Evolutionary conservation across 92 coral and sea anemone genomes (phyloP).

Genomic region (Porites divaricata): DNA sequence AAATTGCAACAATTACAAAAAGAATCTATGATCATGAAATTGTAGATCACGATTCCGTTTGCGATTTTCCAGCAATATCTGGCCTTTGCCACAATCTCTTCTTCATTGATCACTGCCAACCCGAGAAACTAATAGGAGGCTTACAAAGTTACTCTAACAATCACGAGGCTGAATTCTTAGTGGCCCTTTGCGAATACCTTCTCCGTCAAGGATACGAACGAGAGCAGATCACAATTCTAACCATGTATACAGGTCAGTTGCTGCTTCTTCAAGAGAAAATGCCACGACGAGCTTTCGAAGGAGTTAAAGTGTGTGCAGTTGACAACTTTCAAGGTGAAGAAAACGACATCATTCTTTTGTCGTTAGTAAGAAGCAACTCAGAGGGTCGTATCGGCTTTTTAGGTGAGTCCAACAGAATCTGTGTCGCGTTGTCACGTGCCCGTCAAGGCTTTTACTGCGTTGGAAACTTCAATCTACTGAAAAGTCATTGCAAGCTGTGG

Average conservation of each 20-base stretch:
- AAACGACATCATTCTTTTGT: constrained; percentile 70
- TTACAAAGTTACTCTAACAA: constrained; percentile 66
- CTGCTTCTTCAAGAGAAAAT: constrained; percentile 40
- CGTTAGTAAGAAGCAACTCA: constrained; percentile 72
- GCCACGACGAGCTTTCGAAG: constrained; percentile 48
- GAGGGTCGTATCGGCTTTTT: constrained; percentile 69
- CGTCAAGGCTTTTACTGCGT: constrained; percentile 65
- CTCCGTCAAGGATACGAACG: constrained; percentile 58
- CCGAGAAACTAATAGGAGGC: constrained; percentile 47
- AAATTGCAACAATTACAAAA: constrained; percentile 62
- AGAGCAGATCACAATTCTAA: constrained; percentile 59
- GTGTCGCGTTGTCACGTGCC: constrained; percentile 81
- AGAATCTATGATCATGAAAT: constrained; percentile 61
- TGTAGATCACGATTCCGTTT: constrained; percentile 59
- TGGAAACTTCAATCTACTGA: constrained; percentile 67
- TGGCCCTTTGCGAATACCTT: constrained; percentile 62
- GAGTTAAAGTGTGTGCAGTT: constrained; percentile 65
- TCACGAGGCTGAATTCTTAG: constrained; percentile 67
- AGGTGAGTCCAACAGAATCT: constrained; percentile 71
- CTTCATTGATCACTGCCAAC: constrained; percentile 52
- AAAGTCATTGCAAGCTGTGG: constrained; percentile 56
- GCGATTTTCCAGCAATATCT: constrained; percentile 24
- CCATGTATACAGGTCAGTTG: constrained; percentile 80
- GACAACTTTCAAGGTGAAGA: constrained; percentile 83
- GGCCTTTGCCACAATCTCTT: constrained; percentile 54